phyloP scores from a whole-genome alignment of 2,888 invertebrate species.

The Campoletis raptor region DNA sequence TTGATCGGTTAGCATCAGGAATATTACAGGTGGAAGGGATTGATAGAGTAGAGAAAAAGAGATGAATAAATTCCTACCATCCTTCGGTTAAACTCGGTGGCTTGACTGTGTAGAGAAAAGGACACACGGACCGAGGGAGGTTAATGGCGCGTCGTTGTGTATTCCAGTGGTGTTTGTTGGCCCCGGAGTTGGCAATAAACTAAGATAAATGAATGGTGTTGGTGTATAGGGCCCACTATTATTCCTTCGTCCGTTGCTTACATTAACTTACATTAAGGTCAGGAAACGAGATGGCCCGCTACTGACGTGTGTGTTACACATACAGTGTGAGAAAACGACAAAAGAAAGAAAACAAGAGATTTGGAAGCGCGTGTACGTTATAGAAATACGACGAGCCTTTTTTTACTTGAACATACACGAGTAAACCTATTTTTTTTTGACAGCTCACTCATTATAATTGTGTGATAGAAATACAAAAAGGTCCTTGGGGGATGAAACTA shows the following conservation, averaged over 20 bases:
- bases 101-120: slow-evolving; percentile 61
- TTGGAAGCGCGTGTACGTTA: slow-evolving; percentile 29
- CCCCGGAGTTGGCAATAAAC: slow-evolving; percentile 82
- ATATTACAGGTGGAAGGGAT: slow-evolving; percentile 5
- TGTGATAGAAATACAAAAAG: not conserved
- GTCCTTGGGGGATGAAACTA: not conserved
- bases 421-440: not conserved
- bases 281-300: slow-evolving; percentile 65
- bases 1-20: slow-evolving; percentile 62
- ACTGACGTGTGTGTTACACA: not conserved
- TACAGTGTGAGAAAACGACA: slow-evolving; percentile 10
- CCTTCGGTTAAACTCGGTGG: slow-evolving; percentile 76
- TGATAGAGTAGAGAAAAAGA: slow-evolving; percentile 59
- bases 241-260: slow-evolving; percentile 82
- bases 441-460: not conserved
- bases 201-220: slow-evolving; percentile 83
- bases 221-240: slow-evolving; percentile 77
- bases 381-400: not conserved
- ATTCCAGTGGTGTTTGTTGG: slow-evolving; percentile 83
- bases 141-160: slow-evolving; percentile 83
- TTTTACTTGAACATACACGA: not conserved
- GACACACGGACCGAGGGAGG: slow-evolving; percentile 77
- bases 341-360: slow-evolving; percentile 18
- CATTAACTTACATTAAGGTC: slow-evolving; percentile 79
- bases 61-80: slow-evolving; percentile 70